Evolutionary conservation across 2,797 vertebrate genomes (phyloP), one percentile per base, ranked within the genome.

Genomic region (Pogoniulus pusillus): DNA sequence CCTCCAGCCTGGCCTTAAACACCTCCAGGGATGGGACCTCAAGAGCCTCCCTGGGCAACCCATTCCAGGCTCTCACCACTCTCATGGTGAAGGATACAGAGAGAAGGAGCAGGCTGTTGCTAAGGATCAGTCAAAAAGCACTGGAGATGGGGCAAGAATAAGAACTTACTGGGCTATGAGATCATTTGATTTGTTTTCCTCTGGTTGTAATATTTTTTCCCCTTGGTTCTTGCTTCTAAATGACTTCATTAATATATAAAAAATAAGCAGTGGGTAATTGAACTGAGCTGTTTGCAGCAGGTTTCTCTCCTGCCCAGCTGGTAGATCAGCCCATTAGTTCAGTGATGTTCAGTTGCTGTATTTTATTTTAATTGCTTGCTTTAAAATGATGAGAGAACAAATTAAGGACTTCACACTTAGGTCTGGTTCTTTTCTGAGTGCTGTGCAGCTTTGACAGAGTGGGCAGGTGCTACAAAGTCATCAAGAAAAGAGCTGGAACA

Each of bases 221-320:
- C 20, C 55, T 82, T 71, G 29, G 47, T 85, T 92, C 75, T 85
- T 91, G 39, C 47, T 91, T 94, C 81, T 92, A 86, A 90, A 92
- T 93, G 69, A 71, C 74, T 90, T 87, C 87, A 90, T 93, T 95
- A 90, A 88, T 82, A 74, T 65, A 59, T 23, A 63, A 89, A 92
- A 90, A 91, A 53, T 68, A 88, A 87, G 59, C 78, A 92, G 45
- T 63, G 69, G 90, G 75, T 87, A 92, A 85, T 80, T 87, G 81
- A 86, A 77, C 27, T 17, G 62, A 84, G 60, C 71, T 76, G 57
- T 94, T 90, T 95, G 69, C 66, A 91, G 24, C 53, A 27, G 69
- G 18, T 85, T 87, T 92, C 35, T 59, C 47, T 82, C 51, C 77
- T 91, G 45, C 45, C 75, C 75, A 82, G 83, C 81, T 93, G 85